Evolutionary conservation across 92 coral and sea anemone genomes (phyloP).

Genomic region (Porites evermanni): DNA sequence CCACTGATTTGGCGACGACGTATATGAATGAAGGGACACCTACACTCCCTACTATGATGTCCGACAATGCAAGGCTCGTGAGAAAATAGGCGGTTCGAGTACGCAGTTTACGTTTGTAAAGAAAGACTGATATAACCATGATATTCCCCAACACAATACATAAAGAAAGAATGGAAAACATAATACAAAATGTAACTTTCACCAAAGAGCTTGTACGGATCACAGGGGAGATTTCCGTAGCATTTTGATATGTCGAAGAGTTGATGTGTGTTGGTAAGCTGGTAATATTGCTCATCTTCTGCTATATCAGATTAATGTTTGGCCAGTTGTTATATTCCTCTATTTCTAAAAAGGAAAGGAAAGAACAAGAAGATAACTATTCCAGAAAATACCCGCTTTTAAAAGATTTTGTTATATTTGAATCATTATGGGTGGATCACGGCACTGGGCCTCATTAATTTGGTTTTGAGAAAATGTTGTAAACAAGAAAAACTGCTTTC

Average conservation of each 20-base stretch:
- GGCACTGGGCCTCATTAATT: no score
- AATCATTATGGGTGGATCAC: no score
- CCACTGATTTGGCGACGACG: slow-evolving; percentile 47
- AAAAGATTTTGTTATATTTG: no score
- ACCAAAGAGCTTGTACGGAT: slow-evolving; percentile 26
- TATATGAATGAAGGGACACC: slow-evolving; percentile 66
- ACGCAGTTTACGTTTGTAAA: slow-evolving; percentile 57
- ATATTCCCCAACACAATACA: slow-evolving; percentile 55
- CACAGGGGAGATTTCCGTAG: background rate
- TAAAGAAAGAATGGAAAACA: slow-evolving; percentile 49
- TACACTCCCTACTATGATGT: slow-evolving; percentile 55
- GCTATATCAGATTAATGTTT: background rate
- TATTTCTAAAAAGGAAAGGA: no score
- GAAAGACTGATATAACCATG: slow-evolving; percentile 41
- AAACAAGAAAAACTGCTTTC: no score
- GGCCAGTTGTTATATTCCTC: background rate
- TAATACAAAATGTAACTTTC: slow-evolving; percentile 32
- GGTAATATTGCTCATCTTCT: background rate
- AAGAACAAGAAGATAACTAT: no score
- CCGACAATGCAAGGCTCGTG: slow-evolving; percentile 59
- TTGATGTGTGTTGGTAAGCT: background rate
- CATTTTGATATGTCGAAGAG: background rate
- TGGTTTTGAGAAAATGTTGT: no score
- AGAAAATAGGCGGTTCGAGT: slow-evolving; percentile 63
- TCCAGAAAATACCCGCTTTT: no score